Percentiles rank a stretch among this genome's conserved stretches.
Conservation (phyloP, 2,888 invertebrate species). For the Pherbina coryleti region DNA sequence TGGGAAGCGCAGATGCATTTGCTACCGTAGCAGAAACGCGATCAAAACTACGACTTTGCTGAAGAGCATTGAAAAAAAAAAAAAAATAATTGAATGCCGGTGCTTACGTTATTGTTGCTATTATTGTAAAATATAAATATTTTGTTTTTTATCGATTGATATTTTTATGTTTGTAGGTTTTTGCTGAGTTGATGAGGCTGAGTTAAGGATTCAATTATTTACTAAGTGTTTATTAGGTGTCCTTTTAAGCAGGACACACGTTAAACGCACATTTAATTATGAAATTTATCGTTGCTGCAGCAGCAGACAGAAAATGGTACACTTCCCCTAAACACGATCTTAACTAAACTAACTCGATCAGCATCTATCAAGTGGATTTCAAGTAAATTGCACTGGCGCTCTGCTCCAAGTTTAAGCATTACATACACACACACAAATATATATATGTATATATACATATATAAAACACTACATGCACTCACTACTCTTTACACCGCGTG, state of each 20-base stretch:
- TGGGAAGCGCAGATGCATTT: background rate
- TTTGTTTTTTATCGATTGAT: no score
- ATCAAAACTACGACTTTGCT: background rate
- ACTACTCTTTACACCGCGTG: background rate
- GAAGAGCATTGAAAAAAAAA: no score
- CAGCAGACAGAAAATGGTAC: constrained; percentile 25
- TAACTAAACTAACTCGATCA: constrained; percentile 66
- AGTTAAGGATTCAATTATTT: background rate
- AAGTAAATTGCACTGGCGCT: constrained; percentile 52
- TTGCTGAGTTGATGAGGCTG: no score
- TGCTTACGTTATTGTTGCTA: no score
- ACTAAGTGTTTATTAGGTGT: background rate
- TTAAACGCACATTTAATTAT: background rate
- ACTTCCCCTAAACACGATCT: constrained; percentile 66
- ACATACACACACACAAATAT: background rate
- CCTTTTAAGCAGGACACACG: background rate
- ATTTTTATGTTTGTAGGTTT: no score
- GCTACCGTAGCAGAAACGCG: constrained; percentile 10
- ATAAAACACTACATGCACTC: constrained; percentile 35
- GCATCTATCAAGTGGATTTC: constrained; percentile 64
- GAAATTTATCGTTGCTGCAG: background rate
- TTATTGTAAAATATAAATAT: no score
- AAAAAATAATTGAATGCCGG: no score
- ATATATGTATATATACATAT: background rate
- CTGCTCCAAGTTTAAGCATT: constrained; percentile 42